Evolutionary conservation across 2,888 invertebrate genomes (phyloP), one percentile per base, ranked within the genome.

Genomic region (Bellardia bayeri): DNA sequence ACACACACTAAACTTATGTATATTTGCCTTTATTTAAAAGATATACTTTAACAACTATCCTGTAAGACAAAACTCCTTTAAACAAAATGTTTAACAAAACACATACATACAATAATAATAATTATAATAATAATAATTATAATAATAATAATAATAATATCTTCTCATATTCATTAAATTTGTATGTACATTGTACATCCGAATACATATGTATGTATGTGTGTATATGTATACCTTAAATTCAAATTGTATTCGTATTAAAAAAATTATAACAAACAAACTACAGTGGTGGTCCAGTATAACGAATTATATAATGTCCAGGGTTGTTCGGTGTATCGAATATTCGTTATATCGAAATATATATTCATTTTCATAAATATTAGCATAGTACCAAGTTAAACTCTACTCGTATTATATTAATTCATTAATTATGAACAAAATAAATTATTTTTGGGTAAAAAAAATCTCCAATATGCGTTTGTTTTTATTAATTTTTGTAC

Each of bases 101-200:
- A 23, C 23, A 37, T 37, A 37, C 37, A 37, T 37, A 37, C 23
- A 40, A 49, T 2, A 49, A 64, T 11, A 54, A 11, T 54, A 2
- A 54, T 54, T n/a, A 74, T 74, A 74, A 68, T 11, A 69, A 23
- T 1, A 23, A 37, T 37, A 37, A 1, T 0, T 37, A 37, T 40
- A 40, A 49, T 1, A 49, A 64, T 11, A 71, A 11, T 54, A 2
- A 54, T 54, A 49, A 74, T 74, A 74, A 68, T 11, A 69, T 6
- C 69, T 40, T 49, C 66, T 61, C 74, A 82, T 74, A 82, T 75
- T 61, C 61, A 45, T 75, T 33, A 30, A 82, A 49, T 23, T 33
- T 23, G 30, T 74, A 23, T 23, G 23, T 23, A 23, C 23, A 23
- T 23, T 23, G 23, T 23, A 23, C 23, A 23, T 23, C 0, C 23